Percentiles rank a stretch among this genome's conserved stretches.
Evolutionary conservation across 2,888 invertebrate species (phyloP).

Genomic region (Hesperia comma): DNA sequence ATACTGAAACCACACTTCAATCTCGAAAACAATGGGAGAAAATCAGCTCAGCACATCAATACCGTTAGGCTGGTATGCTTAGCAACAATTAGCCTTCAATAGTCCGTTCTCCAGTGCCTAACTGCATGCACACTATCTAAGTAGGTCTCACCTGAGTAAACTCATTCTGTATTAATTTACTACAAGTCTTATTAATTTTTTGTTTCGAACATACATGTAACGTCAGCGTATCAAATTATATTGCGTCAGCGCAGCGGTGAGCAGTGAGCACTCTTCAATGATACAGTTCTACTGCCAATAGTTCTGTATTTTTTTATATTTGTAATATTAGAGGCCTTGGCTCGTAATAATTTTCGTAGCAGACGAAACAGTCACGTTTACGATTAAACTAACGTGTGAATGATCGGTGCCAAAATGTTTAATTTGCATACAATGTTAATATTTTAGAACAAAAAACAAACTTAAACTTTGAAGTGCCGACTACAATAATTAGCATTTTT

Average conservation of each 20-base stretch:
- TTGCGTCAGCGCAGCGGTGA: slow-evolving; percentile 25
- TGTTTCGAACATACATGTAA: not conserved
- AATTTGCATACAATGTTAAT: too few species aligned
- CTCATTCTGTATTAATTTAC: slow-evolving; percentile 30
- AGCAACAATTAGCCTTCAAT: slow-evolving; percentile 28
- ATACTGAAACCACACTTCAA: slow-evolving; percentile 15
- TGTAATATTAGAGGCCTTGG: not conserved
- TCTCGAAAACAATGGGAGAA: slow-evolving; percentile 31
- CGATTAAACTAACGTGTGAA: too few species aligned
- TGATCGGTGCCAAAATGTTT: too few species aligned
- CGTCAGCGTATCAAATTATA: slow-evolving; percentile 31
- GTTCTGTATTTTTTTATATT: not conserved
- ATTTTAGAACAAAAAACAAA: too few species aligned
- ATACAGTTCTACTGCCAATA: not conserved
- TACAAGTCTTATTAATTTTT: not conserved
- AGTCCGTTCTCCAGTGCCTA: slow-evolving; percentile 15
- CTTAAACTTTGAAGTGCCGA: too few species aligned
- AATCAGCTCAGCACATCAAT: slow-evolving; percentile 16
- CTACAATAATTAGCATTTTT: too few species aligned
- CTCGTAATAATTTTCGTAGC: not conserved
- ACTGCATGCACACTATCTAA: slow-evolving; percentile 42
- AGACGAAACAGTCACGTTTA: too few species aligned
- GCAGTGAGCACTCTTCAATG: not conserved
- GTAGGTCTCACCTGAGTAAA: slow-evolving; percentile 60
- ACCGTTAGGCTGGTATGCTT: slow-evolving; percentile 19